Percentiles rank a stretch among this genome's conserved stretches.
Conservation (phyloP, 2,113 vertebrate genomes). For the zebrafish (Danio rerio) region DNA sequence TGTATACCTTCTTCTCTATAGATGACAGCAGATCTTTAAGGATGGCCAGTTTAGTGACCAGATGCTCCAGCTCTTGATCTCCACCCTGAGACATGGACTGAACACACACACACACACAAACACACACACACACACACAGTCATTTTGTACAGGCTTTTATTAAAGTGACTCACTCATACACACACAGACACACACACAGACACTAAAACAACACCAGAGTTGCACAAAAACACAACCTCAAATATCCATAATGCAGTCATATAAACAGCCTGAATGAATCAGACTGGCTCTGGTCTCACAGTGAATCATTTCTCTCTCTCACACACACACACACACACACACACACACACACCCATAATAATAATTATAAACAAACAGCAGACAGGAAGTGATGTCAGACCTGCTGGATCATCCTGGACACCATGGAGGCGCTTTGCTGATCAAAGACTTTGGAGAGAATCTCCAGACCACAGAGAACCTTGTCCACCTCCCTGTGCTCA, state of each 20-base stretch:
- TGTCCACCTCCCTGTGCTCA: slow-evolving; percentile 88
- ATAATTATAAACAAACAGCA: not conserved
- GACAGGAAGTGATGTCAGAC: slow-evolving; percentile 64
- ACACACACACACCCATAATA: too few species aligned
- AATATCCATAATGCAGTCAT: too few species aligned
- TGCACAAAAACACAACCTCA: too few species aligned
- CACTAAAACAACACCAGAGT: too few species aligned
- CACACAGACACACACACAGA: too few species aligned
- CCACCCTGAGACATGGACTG: slow-evolving; percentile 85
- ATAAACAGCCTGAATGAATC: slow-evolving; percentile 9
- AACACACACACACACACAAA: not conserved
- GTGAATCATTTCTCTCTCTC: too few species aligned
- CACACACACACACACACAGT: too few species aligned
- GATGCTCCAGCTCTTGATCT: slow-evolving; percentile 91
- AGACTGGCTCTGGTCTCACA: not conserved
- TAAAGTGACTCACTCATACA: too few species aligned
- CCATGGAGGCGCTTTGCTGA: slow-evolving; percentile 92
- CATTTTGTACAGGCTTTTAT: too few species aligned
- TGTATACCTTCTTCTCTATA: slow-evolving; percentile 92
- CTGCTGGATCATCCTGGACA: slow-evolving; percentile 93
- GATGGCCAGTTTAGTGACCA: slow-evolving; percentile 91
- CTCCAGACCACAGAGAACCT: slow-evolving; percentile 91
- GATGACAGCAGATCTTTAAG: slow-evolving; percentile 92
- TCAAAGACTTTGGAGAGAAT: slow-evolving; percentile 96
- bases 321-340: too few species aligned